A percentile compares a stretch with the other conserved stretches of the same genome.
phyloP scores from a whole-genome alignment of 2,888 invertebrate genomes.

The Nowickia ferox region DNA sequence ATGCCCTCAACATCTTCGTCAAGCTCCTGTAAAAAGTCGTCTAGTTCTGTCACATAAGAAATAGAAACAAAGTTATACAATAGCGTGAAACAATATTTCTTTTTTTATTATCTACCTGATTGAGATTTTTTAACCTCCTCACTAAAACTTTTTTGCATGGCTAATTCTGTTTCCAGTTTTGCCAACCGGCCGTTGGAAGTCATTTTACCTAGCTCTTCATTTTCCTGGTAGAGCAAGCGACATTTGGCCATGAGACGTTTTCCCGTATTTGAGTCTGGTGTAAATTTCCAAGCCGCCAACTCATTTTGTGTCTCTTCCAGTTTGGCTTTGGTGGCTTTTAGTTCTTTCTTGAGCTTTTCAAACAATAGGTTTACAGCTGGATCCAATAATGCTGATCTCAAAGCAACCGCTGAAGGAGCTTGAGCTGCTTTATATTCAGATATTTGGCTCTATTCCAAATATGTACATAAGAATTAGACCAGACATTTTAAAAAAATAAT shows the following conservation, averaged over 20 bases:
- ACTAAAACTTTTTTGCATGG: slow-evolving; percentile 96
- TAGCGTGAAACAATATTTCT: neutral
- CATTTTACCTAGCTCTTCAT: slow-evolving; percentile 98
- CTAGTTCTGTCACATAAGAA: slow-evolving; percentile 87
- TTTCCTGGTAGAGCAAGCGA: slow-evolving; percentile 96
- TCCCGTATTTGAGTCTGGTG: slow-evolving; percentile 99
- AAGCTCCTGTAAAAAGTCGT: slow-evolving; percentile 96
- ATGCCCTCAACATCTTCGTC: slow-evolving; percentile 99
- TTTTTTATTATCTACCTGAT: slow-evolving; percentile 87
- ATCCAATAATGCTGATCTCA: slow-evolving; percentile 94
- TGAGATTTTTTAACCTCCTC: slow-evolving; percentile 98
- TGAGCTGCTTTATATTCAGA: slow-evolving; percentile 95
- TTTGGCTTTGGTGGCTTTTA: slow-evolving; percentile 93
- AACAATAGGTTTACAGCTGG: slow-evolving; percentile 97
- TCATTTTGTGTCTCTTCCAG: slow-evolving; percentile 99
- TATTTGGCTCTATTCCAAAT: slow-evolving; percentile 90
- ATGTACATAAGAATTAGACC: neutral
- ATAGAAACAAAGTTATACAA: neutral
- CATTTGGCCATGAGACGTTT: slow-evolving; percentile 99
- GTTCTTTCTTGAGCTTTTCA: slow-evolving; percentile 94
- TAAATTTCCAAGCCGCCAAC: slow-evolving; percentile 99
- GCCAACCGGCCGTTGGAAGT: slow-evolving; percentile 97
- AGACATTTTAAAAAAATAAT: neutral
- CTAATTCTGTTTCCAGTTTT: slow-evolving; percentile 97
- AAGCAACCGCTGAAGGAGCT: slow-evolving; percentile 89